These are phyloP conservation scores for Oxyscelio sp. DNA, from an alignment of 2,888 invertebrate species.

Conservation along the genomic window DNA sequence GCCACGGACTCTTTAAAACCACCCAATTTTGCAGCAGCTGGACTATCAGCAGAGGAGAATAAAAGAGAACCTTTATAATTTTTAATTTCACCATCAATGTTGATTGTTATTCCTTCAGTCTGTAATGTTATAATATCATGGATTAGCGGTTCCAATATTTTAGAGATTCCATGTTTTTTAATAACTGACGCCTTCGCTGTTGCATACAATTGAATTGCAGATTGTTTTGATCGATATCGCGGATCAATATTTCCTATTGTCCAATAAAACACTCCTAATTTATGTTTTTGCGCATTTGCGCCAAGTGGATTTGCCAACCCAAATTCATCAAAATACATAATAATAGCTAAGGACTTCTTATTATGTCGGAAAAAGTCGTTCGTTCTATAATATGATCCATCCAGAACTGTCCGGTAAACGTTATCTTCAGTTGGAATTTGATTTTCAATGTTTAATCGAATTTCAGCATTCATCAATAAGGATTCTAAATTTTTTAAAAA, in stretches of 20 bases:
- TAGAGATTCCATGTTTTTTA: conserved; percentile 57
- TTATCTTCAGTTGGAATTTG: conserved; percentile 25
- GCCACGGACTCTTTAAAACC: conserved; percentile 73
- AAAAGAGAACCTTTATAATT: conserved; percentile 70
- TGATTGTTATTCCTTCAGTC: conserved; percentile 49
- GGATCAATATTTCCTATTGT: conserved; percentile 12
- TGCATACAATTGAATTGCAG: conserved; percentile 60
- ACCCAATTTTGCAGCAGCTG: conserved; percentile 67
- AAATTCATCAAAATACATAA: conserved; percentile 70
- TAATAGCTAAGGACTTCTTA: conserved; percentile 69
- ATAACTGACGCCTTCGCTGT: conserved; percentile 43
- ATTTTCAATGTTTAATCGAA: conserved; percentile 58
- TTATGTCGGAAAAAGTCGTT: conserved; percentile 69
- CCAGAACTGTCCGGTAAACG: conserved; percentile 63
- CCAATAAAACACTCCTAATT: conserved; percentile 37
- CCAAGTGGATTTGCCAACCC: conserved; percentile 35
- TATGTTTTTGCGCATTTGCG: conserved; percentile 1
- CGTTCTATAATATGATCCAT: conserved; percentile 70
- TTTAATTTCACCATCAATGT: conserved; percentile 23
- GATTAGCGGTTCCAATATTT: conserved; percentile 66
- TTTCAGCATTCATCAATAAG: conserved; percentile 59
- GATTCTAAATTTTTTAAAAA: conserved; percentile 60
- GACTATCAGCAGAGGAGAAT: conserved; percentile 68
- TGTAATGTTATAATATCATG: conserved; percentile 50
- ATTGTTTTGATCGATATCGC: conserved; percentile 47